Base-by-base conservation (phyloP, 2,888 invertebrate genomes). In the Acleris emargana region DNA sequence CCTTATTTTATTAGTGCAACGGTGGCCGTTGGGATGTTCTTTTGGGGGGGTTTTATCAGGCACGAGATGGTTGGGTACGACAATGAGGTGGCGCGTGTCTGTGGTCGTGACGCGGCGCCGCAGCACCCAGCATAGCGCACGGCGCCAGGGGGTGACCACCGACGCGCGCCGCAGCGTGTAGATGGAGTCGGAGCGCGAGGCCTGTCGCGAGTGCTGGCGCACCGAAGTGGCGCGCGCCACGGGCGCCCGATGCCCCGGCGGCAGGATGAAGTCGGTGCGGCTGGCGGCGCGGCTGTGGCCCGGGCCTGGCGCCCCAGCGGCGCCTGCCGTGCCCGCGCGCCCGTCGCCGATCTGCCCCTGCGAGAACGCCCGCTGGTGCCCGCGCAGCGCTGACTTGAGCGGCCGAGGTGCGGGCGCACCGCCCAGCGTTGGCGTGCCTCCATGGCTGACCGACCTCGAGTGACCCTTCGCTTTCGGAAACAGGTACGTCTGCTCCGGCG, bases 251-350 rank as follows among this genome's bases (percentile, higher is more conserved):
- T 97, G 97, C 0, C 97, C 97, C 0, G 97, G 96, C 1, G 97
- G 97, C 68, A 97, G 91, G 73, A 97, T 97, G 80, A 97, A 97
- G 81, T 97, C 97, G 1, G 97, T 97, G 82, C 96, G 96, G 69
- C 97, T 97, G 67, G 96, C 96, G 28, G 96, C 95, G 55, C 97
- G 94, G 82, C 95, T 96, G 91, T 97, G 97, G 0, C 96, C 96
- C 11, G 28, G 97, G 0, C 96, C 96, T 17, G 52, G 9, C 76
- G 66, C 68, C 9, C 51, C 17, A 16, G 20, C 42, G 43, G 25
- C 38, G 13, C 13, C 55, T 43, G 47, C 54, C 28, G 49, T 3
- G 81, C 78, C 13, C 84, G 78, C 50, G 80, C 90, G 69, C 83
- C 93, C 93, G 73, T 96, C 96, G 64, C 95, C 94, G 69, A 97